Conservation (phyloP, 2,888 invertebrate species). For the Amaurobius ferox region DNA sequence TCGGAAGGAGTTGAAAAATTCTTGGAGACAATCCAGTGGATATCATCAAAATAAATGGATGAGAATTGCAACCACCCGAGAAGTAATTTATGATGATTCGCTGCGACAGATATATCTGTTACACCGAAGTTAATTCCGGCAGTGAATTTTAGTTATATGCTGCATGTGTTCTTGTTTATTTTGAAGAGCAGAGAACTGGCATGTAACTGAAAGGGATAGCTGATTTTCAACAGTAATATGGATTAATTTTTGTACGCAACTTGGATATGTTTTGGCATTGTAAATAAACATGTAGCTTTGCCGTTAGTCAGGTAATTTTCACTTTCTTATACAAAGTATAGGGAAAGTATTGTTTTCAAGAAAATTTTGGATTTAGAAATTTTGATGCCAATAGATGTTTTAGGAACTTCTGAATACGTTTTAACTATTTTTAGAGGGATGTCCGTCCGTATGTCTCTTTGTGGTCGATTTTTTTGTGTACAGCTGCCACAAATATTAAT, state of each 20-base stretch:
- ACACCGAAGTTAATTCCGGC: background rate
- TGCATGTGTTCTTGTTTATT: background rate
- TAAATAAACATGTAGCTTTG: no score
- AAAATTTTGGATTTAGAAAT: no score
- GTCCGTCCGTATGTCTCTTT: no score
- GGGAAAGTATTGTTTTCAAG: no score
- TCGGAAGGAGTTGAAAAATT: background rate
- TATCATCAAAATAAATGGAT: slow-evolving; percentile 2
- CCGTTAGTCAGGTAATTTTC: no score
- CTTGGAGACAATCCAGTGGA: background rate
- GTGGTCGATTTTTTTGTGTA: no score
- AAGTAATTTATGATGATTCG: background rate
- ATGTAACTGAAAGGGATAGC: background rate
- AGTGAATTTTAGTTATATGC: background rate
- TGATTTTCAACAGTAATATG: background rate
- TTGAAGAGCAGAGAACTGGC: background rate
- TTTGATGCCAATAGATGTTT: no score
- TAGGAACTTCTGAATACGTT: no score
- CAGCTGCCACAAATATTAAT: no score
- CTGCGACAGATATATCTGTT: background rate
- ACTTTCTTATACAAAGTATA: no score
- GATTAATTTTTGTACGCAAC: background rate
- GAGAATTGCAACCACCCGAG: background rate
- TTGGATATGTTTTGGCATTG: background rate
- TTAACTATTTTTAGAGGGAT: no score